Base-by-base conservation (phyloP, 2,113 vertebrate species). In the Calyptomena viridis region DNA sequence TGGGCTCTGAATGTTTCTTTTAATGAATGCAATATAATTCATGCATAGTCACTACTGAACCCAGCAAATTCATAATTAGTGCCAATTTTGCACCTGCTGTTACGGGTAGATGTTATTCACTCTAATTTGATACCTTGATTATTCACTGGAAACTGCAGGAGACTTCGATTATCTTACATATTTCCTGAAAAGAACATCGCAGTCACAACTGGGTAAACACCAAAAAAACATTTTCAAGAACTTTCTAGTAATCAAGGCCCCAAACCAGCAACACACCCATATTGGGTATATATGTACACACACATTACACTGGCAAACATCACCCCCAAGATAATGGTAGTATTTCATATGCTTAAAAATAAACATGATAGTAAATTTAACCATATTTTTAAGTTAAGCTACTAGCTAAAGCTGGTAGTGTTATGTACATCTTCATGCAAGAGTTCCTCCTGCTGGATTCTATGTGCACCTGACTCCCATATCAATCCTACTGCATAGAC, bases 61-160 rank as follows among this genome's bases (percentile, higher is more conserved):
- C 95, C 95, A 96, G 93, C 78, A 93, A 97, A 97, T 95, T 94
- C 95, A 74, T 97, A 97, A 98, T 98, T 97, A 98, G 93, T 77
- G 90, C 96, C 96, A 98, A 97, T 97, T 97, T 96, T 96, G 96
- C 97, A 98, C 97, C 97, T 98, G 97, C 97, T 97, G 88, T 95
- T 97, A 93, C 1, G 42, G 87, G 91, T 94, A 90, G 96, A 97
- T 93, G 93, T 75, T 95, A 90, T 96, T 97, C 94, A 90, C 94
- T 97, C 95, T 78, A 87, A 98, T 97, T 97, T 97, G 91, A 96
- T 97, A 96, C 88, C 95, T 96, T 97, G 97, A 97, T 97, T 98
- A 97, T 90, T 95, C 96, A 44, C 31, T 89, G 84, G 83, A 93
- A 98, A 89, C 77, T 28, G 93, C 88, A 95, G 66, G 86, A 97